phyloP scores from a whole-genome alignment of 1,140 invertebrate species.

The Apis cerana region DNA sequence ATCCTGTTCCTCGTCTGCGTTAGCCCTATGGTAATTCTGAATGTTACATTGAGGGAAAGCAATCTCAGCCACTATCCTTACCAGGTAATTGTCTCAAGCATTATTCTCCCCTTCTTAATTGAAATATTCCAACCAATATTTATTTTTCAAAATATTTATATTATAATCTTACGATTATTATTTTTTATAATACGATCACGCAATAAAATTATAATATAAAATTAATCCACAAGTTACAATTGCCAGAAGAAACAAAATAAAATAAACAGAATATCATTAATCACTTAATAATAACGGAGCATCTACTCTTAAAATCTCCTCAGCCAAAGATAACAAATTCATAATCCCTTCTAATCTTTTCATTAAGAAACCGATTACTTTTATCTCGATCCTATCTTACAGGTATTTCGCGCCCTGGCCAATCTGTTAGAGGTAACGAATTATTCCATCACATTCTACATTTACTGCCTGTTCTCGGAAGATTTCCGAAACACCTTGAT shows the following conservation, averaged over 20 bases:
- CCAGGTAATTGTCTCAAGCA: conserved; percentile 79
- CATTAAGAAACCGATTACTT: background rate
- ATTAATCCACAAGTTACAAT: too few relatives aligned
- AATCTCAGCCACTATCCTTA: conserved; percentile 85
- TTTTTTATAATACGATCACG: too few relatives aligned
- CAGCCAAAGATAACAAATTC: background rate
- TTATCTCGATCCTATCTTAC: conserved; percentile 53
- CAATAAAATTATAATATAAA: too few relatives aligned
- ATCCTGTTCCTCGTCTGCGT: conserved; percentile 88
- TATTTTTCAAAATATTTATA: too few relatives aligned
- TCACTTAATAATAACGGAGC: too few relatives aligned
- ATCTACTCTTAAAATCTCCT: too few relatives aligned
- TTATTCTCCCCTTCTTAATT: too few relatives aligned
- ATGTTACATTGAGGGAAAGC: conserved; percentile 85
- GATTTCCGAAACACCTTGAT: conserved; percentile 88
- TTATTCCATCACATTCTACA: conserved; percentile 90
- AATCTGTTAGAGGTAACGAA: conserved; percentile 89
- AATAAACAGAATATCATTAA: too few relatives aligned
- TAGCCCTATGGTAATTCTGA: conserved; percentile 88
- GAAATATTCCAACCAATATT: too few relatives aligned
- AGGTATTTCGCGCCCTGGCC: conserved; percentile 88
- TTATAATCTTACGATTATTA: too few relatives aligned
- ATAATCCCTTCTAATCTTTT: background rate
- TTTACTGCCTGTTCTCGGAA: conserved; percentile 89
- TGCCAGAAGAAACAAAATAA: too few relatives aligned